phyloP scores from a whole-genome alignment of 2,888 invertebrate genomes.

The Lochmaea capreae region DNA sequence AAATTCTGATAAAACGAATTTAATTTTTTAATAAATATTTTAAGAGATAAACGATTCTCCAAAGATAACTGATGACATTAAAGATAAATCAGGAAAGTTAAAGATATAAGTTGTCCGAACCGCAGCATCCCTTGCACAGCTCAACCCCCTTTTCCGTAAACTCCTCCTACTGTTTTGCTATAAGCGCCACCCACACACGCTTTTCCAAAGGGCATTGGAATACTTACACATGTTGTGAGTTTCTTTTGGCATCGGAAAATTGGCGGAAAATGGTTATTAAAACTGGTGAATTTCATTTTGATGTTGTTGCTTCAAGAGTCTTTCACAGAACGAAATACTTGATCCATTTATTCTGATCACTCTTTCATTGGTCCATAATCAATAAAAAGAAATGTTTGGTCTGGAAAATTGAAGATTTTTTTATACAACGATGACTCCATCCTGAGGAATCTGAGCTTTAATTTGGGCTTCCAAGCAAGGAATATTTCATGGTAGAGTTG shows the following conservation, averaged over 20 bases:
- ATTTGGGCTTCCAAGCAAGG: too few relatives aligned
- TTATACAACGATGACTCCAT: too few relatives aligned
- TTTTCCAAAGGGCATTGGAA: conserved; percentile 15
- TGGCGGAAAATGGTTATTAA: conserved; percentile 16
- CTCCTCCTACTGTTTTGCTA: conserved; percentile 49
- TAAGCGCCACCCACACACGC: conserved; percentile 40
- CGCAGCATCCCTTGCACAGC: conserved; percentile 53
- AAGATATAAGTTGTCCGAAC: conserved; percentile 54
- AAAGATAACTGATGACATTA: conserved; percentile 41
- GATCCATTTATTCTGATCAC: too few relatives aligned
- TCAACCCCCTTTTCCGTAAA: conserved; percentile 49
- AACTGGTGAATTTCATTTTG: conserved; percentile 4
- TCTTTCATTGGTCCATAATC: too few relatives aligned
- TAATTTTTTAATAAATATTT: conserved; percentile 8
- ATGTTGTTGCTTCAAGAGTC: background rate
- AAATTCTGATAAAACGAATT: background rate
- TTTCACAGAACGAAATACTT: background rate
- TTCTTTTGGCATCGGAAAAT: conserved; percentile 19
- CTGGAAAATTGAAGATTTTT: too few relatives aligned
- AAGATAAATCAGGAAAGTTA: conserved; percentile 53
- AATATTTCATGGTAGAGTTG: too few relatives aligned
- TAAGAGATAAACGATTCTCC: conserved; percentile 24
- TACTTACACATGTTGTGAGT: background rate
- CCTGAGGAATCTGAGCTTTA: too few relatives aligned
- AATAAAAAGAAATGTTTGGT: background rate